Evolutionary conservation across 2,797 vertebrate species (phyloP), one percentile per base, ranked within the genome.

Genomic region (Parambassis ranga): DNA sequence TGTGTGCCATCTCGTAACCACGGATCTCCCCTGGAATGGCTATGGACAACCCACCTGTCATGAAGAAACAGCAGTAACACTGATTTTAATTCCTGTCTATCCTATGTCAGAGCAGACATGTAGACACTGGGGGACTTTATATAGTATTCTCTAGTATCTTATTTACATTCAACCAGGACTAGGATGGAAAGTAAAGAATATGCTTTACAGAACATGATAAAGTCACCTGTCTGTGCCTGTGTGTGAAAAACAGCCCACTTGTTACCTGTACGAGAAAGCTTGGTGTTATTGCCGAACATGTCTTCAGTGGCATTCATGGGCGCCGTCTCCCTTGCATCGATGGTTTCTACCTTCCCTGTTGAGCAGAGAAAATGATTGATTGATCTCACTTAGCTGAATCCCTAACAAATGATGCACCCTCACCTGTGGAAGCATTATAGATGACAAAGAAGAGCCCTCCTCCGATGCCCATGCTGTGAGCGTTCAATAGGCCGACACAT

Each of bases 401-500:
- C 28, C 6, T 18, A 16, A 38, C 10, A 8, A 18, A 37, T 26
- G 10, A 55, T 9, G 23, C 20, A n/a, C 11, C 46, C 82, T 71
- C 59, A 98, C 97, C 94, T 10, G 95, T 94, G 59, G 88, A 87
- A 22, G 93, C 89, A 11, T 92, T 91, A 63, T 96, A 96, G 88
- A 99, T 96, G 72, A 94, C 94, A 63, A 98, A 88, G 86, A 92
- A 96, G 56, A 96, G 83, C n/a, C 98, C 98, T 6, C 97, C 98
- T 44, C 98, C 97, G 3, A 99, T 98, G 44, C 98, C 98, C 95
- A 96, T 96, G 84, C 96, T 99, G 91, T 99, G 96, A 27, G 92
- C 86, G 0, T 98, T 99, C 81, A 96, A 76, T 67, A 99, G 93
- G 22, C 97, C 95, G 6, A 93, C 71, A 3, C 97, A 99, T 5